Base-by-base conservation (phyloP, 2,888 invertebrate genomes). In the Melieria picta region DNA sequence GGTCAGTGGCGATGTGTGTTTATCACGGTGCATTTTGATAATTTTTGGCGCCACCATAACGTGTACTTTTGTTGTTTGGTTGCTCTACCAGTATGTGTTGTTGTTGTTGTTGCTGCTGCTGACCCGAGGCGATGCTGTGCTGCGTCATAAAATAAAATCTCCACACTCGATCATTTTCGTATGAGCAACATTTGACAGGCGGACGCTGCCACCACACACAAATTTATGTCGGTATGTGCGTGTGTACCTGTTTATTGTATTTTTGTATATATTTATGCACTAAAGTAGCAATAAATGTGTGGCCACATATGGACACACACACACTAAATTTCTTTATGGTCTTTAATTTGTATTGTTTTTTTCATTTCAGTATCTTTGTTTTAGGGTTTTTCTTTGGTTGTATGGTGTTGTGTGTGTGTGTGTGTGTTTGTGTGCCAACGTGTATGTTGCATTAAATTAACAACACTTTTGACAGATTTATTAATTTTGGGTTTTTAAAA, bases 101-200 rank as follows among this genome's bases (percentile, higher is more conserved):
- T 61, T 61, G 5, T 13, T 61, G 7, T 45, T 61, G 1, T 6
- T 61, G 7, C 46, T 52, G 7, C 6, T n/a, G 50, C 13, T 56
- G 58, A 68, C 42, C 64, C 47, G 66, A 69, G 73, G 42, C 58
- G 43, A 6, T 30, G 74, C 74, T 77, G 79, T 81, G 81, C 83
- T 79, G 81, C 81, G 83, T 83, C 82, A 83, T 83, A 83, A 82
- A 83, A 80, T 79, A 79, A 82, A 83, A 82, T 80, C 81, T 80
- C 81, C 81, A 83, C 83, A 81, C 83, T 83, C 83, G 80, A 83
- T 83, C 83, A 83, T 83, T 80, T 83, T 82, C 81, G 79, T 79
- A 76, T 77, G 80, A 79, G 80, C 79, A 81, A 78, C 80, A 79
- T 82, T 83, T 83, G 83, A 83, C 83, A 83, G 83, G 81, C 82